Percentiles rank a stretch among this genome's conserved stretches.
Conservation (phyloP, 1,140 invertebrate species). For the Parasteatoda tepidariorum region DNA sequence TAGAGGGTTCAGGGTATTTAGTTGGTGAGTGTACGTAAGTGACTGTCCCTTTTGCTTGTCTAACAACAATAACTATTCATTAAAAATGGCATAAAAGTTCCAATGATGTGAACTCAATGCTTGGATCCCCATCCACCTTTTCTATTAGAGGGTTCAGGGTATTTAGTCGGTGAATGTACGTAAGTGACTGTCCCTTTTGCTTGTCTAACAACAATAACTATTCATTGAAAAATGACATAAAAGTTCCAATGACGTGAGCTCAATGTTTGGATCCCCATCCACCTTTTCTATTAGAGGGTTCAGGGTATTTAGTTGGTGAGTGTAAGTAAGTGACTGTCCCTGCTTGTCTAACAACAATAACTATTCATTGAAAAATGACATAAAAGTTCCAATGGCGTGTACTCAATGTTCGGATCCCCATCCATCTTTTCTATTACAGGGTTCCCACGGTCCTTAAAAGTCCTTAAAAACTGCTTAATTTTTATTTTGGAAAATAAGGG, state of each 20-base stretch:
- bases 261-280: conserved; percentile 23
- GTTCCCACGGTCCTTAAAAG: too few species aligned
- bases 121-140: conserved; percentile 19
- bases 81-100: conserved; percentile 44
- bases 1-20: conserved; percentile 49
- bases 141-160: conserved; percentile 52
- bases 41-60: too few species aligned
- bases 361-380: too few species aligned
- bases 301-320: conserved; percentile 55
- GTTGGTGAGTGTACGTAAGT: conserved; percentile 60
- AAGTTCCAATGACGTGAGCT: conserved; percentile 40
- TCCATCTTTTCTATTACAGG: conserved; percentile 36
- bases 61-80: too few species aligned
- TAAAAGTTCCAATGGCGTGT: conserved; percentile 39
- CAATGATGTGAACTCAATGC: conserved; percentile 41
- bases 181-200: too few species aligned
- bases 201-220: too few species aligned
- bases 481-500: too few species aligned
- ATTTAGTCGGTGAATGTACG: conserved; percentile 53
- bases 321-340: too few species aligned
- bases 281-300: conserved; percentile 41
- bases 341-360: too few species aligned
- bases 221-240: too few species aligned
- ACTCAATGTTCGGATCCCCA: conserved; percentile 18
- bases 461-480: too few species aligned